Percentiles rank a stretch among this genome's conserved stretches.
Conservation (phyloP, 2,888 invertebrate species). For the Beris chalybata region DNA sequence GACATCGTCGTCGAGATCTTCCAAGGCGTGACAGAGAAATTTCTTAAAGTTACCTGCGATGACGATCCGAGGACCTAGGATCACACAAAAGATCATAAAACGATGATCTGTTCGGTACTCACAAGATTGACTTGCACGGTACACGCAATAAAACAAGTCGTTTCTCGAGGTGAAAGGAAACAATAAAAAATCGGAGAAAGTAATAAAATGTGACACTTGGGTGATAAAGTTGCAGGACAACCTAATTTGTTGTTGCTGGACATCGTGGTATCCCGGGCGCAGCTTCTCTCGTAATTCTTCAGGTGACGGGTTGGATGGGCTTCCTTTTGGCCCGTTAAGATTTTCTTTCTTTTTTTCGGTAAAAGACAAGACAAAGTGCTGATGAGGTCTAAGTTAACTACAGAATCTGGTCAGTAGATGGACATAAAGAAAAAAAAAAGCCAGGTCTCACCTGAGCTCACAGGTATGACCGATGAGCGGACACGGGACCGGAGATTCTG, state of each 20-base stretch:
- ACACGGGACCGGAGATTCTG: not conserved
- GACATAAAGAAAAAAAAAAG: slow-evolving; percentile 1
- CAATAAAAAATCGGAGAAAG: slow-evolving; percentile 41
- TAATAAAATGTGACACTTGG: slow-evolving; percentile 42
- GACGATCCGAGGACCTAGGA: too few relatives aligned
- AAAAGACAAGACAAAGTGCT: too few relatives aligned
- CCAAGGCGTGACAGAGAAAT: too few relatives aligned
- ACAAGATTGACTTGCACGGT: too few relatives aligned
- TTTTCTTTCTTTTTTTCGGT: too few relatives aligned
- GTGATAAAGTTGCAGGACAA: slow-evolving; percentile 42
- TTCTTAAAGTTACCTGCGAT: too few relatives aligned
- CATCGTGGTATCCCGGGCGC: slow-evolving; percentile 26
- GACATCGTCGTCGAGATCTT: too few relatives aligned
- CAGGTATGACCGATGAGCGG: not conserved
- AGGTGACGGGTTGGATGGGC: slow-evolving; percentile 33
- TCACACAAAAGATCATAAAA: too few relatives aligned
- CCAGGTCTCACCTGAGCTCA: too few relatives aligned
- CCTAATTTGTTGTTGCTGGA: slow-evolving; percentile 34
- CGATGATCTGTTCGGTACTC: too few relatives aligned
- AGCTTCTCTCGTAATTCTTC: slow-evolving; percentile 35
- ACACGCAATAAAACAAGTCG: too few relatives aligned
- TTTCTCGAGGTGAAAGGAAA: slow-evolving; percentile 36
- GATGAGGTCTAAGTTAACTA: too few relatives aligned
- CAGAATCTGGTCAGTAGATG: not conserved
- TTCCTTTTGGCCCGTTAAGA: slow-evolving; percentile 21